These are phyloP conservation scores for Drosophila fulvimacula DNA, from an alignment of 2,888 invertebrate genomes.

Conservation along the genomic window DNA sequence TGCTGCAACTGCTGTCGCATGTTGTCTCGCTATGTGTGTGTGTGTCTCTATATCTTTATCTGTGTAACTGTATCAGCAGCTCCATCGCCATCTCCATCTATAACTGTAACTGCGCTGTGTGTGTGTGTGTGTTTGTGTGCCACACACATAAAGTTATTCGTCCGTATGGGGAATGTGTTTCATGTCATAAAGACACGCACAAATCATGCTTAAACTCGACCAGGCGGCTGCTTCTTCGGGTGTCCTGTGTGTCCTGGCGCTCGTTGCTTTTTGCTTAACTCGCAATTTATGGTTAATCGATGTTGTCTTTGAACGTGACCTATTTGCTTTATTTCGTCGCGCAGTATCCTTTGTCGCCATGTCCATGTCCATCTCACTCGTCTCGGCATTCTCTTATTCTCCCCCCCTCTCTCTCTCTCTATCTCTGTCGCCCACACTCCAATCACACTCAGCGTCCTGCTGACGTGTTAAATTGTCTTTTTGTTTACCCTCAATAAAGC, in stretches of 20 bases:
- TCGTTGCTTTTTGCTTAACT: slow-evolving; percentile 80
- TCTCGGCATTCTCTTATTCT: not conserved
- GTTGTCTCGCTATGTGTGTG: slow-evolving; percentile 4
- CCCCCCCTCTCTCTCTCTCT: not conserved
- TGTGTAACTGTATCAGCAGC: slow-evolving; percentile 23
- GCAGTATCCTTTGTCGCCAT: slow-evolving; percentile 45
- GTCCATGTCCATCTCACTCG: slow-evolving; percentile 36
- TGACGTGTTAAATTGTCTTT: slow-evolving; percentile 82
- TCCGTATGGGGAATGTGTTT: slow-evolving; percentile 61
- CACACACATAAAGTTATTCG: slow-evolving; percentile 55
- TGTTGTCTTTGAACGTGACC: slow-evolving; percentile 82
- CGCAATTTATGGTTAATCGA: slow-evolving; percentile 83
- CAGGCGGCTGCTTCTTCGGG: slow-evolving; percentile 19
- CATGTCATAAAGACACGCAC: slow-evolving; percentile 80
- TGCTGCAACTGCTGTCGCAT: not conserved
- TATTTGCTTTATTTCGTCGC: slow-evolving; percentile 76
- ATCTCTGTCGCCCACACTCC: not conserved
- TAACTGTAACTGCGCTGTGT: slow-evolving; percentile 8
- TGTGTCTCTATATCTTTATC: slow-evolving; percentile 11
- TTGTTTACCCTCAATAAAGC: slow-evolving; percentile 79
- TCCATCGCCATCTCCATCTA: slow-evolving; percentile 14
- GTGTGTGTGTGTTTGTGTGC: not conserved
- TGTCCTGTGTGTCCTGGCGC: slow-evolving; percentile 31
- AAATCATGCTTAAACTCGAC: slow-evolving; percentile 77
- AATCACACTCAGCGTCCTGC: slow-evolving; percentile 72